Evolutionary conservation across 2,113 vertebrate species (phyloP).

Genomic region (Montifringilla adamsi): DNA sequence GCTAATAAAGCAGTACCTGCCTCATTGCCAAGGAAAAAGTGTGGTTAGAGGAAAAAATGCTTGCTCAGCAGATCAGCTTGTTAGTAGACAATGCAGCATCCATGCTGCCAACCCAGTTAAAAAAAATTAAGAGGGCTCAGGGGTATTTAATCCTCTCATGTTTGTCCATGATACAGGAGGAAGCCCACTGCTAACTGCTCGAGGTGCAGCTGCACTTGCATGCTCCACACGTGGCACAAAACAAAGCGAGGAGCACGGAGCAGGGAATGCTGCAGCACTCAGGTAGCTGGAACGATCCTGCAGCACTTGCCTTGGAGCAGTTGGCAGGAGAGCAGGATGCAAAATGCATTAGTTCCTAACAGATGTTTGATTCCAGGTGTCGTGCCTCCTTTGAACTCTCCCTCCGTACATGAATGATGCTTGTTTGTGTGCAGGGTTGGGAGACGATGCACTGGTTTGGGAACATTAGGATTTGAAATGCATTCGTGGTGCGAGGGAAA

Average conservation of each 20-base stretch:
- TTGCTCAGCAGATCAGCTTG: constrained; percentile 39
- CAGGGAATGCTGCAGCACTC: background rate
- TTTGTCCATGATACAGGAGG: background rate
- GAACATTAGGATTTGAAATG: background rate
- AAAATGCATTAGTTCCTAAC: constrained; percentile 46
- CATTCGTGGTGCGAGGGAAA: background rate
- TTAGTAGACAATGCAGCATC: constrained; percentile 5
- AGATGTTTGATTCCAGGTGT: constrained; percentile 68
- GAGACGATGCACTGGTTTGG: background rate
- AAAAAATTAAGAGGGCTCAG: background rate
- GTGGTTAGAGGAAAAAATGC: background rate
- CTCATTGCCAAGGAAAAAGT: constrained; percentile 12
- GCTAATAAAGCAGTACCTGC: constrained; percentile 1
- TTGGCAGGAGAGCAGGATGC: constrained; percentile 41
- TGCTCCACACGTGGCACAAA: background rate
- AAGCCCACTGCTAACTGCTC: background rate
- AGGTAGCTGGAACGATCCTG: constrained; percentile 15
- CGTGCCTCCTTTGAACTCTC: constrained; percentile 39
- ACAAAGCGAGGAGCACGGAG: background rate
- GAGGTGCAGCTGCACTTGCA: background rate
- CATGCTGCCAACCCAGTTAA: background rate
- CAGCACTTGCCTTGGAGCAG: constrained; percentile 18
- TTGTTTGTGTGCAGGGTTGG: constrained; percentile 28
- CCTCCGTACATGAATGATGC: background rate
- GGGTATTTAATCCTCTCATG: background rate